phyloP scores from a whole-genome alignment of 2,113 vertebrate genomes.

The Nothoprocta pentlandii region DNA sequence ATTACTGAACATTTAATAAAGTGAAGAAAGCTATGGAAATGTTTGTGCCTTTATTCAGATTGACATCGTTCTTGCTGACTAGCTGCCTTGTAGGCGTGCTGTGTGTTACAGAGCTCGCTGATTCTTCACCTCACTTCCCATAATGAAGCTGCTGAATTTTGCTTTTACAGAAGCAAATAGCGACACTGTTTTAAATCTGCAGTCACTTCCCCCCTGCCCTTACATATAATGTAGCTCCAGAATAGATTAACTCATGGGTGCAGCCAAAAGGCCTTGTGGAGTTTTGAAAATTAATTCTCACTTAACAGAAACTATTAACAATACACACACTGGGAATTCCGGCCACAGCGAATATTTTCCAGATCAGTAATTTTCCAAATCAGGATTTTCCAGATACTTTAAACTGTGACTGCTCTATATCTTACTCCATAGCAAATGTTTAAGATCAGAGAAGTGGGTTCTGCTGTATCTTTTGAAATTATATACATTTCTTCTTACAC shows the following conservation, averaged over 20 bases:
- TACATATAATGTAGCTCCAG: fast-evolving
- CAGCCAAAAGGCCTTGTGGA: constrained; percentile 30
- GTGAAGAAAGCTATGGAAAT: background rate
- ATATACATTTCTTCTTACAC: background rate
- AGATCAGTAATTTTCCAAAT: constrained; percentile 61
- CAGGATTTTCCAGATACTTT: constrained; percentile 34
- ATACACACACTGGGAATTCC: background rate
- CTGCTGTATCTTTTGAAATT: constrained; percentile 28
- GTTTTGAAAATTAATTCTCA: constrained; percentile 36
- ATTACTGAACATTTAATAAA: constrained; percentile 47
- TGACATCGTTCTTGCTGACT: background rate
- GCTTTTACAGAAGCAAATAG: constrained; percentile 3
- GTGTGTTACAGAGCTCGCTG: background rate
- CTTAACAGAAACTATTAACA: background rate
- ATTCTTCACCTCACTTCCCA: background rate
- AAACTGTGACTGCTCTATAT: background rate
- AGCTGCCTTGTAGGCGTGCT: background rate
- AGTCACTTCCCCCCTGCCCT: background rate
- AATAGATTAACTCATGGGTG: background rate
- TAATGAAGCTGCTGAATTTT: background rate
- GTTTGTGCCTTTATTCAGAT: constrained; percentile 28
- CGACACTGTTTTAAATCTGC: background rate
- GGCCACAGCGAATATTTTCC: constrained; percentile 21
- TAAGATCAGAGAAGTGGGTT: background rate
- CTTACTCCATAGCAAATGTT: constrained; percentile 2